phyloP scores from a whole-genome alignment of 2,888 invertebrate genomes.

The Carpatolechia fugitivella region DNA sequence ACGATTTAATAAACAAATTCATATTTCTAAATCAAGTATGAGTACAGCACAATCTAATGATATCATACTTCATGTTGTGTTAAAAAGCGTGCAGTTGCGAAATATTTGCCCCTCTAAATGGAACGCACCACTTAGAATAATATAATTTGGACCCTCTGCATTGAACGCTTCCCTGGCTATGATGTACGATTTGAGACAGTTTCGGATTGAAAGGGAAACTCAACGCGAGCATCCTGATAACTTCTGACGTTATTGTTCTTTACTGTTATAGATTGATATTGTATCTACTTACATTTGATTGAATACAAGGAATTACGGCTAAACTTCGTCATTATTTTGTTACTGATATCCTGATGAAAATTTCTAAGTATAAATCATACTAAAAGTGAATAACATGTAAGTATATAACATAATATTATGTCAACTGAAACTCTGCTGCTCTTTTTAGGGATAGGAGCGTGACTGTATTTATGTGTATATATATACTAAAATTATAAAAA shows the following conservation, averaged over 20 bases:
- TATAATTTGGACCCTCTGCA: conserved; percentile 57
- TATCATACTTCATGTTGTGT: conserved; percentile 2
- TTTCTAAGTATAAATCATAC: no score
- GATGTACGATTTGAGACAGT: conserved; percentile 35
- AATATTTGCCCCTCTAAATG: conserved; percentile 40
- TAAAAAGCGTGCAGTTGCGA: background rate
- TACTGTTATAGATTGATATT: conserved; percentile 10
- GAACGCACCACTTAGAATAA: conserved; percentile 70
- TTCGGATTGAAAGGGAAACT: conserved; percentile 23
- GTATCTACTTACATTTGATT: conserved; percentile 7
- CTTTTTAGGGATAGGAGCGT: no score
- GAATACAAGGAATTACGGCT: conserved; percentile 1
- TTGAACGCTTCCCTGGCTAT: conserved; percentile 36
- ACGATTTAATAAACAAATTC: no score
- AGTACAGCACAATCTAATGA: background rate
- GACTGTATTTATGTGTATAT: no score
- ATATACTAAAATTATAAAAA: no score
- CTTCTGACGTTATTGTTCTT: conserved; percentile 15
- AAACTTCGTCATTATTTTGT: background rate
- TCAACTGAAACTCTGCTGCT: no score
- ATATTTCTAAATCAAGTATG: background rate
- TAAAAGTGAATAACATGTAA: no score
- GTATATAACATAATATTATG: no score
- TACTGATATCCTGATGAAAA: no score
- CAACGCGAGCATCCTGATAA: conserved; percentile 8